Percentiles rank a stretch among this genome's conserved stretches.
Conservation (phyloP, 30 jellyfish, hydroid and myxozoan species). For the Chrysaora quinquecirrha region DNA sequence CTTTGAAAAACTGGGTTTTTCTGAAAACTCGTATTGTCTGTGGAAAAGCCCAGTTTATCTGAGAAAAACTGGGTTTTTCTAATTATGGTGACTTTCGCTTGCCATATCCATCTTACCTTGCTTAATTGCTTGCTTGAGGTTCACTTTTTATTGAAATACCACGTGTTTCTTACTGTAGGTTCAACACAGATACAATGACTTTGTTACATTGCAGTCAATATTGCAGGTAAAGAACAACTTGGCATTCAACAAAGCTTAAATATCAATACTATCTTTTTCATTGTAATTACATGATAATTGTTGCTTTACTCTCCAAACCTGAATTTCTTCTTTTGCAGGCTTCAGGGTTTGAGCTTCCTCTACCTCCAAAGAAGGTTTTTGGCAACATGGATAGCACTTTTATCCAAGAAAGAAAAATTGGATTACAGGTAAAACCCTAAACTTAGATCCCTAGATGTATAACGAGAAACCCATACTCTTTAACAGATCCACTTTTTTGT, state of each 20-base stretch:
- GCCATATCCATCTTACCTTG: neutral
- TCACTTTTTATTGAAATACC: too few species aligned
- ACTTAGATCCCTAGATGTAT: too few species aligned
- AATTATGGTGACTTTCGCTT: too few species aligned
- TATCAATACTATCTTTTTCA: too few species aligned
- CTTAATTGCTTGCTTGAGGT: neutral
- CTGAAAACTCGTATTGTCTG: neutral
- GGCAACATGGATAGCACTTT: conserved; percentile 98
- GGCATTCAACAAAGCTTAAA: too few species aligned
- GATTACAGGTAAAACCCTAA: conserved; percentile 81
- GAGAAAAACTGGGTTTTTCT: too few species aligned
- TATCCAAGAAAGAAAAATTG: conserved; percentile 90
- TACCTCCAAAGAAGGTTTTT: conserved; percentile 96
- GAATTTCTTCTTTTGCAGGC: too few species aligned
- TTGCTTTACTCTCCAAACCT: too few species aligned
- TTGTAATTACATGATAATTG: too few species aligned
- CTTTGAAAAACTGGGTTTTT: too few species aligned
- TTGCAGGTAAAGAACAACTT: conserved; percentile 85
- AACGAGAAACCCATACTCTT: too few species aligned
- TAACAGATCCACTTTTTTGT: too few species aligned
- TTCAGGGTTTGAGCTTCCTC: conserved; percentile 89
- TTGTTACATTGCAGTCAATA: conserved; percentile 76
- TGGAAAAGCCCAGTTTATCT: neutral
- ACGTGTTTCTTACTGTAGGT: conserved; percentile 67
- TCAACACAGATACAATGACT: conserved; percentile 89